phyloP scores from a whole-genome alignment of 1,140 invertebrate genomes.

The Araneus ventricosus region DNA sequence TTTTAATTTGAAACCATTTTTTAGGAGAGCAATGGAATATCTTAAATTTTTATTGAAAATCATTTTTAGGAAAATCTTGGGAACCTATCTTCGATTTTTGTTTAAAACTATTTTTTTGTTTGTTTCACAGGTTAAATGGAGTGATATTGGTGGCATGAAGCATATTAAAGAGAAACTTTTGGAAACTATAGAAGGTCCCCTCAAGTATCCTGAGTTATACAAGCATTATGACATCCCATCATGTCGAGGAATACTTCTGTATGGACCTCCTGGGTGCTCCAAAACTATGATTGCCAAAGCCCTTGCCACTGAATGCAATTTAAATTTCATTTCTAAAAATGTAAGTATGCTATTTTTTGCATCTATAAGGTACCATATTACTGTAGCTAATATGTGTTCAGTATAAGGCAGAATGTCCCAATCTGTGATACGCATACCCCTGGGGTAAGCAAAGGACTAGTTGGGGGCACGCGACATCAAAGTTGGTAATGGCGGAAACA shows the following conservation, averaged over 20 bases:
- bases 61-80: background rate
- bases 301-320: slow-evolving; percentile 82
- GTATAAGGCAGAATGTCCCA: too few relatives aligned
- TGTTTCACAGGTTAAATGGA: slow-evolving; percentile 86
- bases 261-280: slow-evolving; percentile 83
- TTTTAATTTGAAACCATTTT: too few relatives aligned
- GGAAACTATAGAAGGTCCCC: slow-evolving; percentile 95
- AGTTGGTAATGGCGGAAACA: too few relatives aligned
- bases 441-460: too few relatives aligned
- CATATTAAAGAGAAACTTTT: slow-evolving; percentile 92
- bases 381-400: too few relatives aligned
- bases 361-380: too few relatives aligned
- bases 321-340: slow-evolving; percentile 95
- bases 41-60: too few relatives aligned
- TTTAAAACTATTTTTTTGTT: background rate
- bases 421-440: too few relatives aligned
- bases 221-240: slow-evolving; percentile 83
- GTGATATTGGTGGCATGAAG: slow-evolving; percentile 95
- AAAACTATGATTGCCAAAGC: slow-evolving; percentile 84
- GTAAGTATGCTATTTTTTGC: slow-evolving; percentile 79
- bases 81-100: background rate
- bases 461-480: too few relatives aligned
- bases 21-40: too few relatives aligned
- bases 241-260: slow-evolving; percentile 83
- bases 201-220: slow-evolving; percentile 85